These are phyloP conservation scores for Tringa solitaria DNA, from an alignment of 2,113 vertebrate genomes.

Conservation along the genomic window DNA sequence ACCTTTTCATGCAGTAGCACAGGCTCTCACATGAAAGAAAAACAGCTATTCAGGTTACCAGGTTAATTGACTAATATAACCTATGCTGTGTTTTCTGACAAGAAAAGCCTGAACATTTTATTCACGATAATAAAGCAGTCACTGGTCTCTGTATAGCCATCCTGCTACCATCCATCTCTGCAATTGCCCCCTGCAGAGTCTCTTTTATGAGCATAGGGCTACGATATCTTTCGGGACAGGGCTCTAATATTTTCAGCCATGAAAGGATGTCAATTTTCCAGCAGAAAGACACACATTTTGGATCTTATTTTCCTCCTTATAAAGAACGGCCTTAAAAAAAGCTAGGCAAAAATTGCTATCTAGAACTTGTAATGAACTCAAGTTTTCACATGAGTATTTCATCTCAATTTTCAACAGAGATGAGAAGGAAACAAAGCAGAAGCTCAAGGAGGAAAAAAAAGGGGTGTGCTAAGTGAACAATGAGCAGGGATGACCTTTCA, in stretches of 20 bases:
- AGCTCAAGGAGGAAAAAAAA: neutral
- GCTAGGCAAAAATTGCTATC: neutral
- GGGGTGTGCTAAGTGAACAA: neutral
- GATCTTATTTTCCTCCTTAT: neutral
- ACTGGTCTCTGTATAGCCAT: neutral
- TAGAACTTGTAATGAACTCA: neutral
- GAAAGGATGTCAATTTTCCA: neutral
- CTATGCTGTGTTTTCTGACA: constrained; percentile 2
- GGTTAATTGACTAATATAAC: constrained; percentile 60
- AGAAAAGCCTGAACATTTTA: neutral
- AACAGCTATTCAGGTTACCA: neutral
- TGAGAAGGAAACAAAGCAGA: neutral
- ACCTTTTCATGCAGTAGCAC: neutral
- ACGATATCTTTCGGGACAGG: neutral
- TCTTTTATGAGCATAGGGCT: neutral
- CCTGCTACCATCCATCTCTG: neutral
- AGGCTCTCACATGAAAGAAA: neutral
- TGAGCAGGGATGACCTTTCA: fast-evolving
- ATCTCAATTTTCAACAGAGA: neutral
- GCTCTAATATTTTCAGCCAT: neutral
- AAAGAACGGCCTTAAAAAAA: neutral
- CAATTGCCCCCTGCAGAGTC: neutral
- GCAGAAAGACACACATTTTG: neutral
- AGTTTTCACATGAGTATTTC: neutral
- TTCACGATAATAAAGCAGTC: constrained; percentile 21